Percentiles rank a stretch among this genome's conserved stretches.
These are phyloP conservation scores for Hirtodrosophila duncani DNA, from an alignment of 2,888 invertebrate genomes.

Conservation along the genomic window DNA sequence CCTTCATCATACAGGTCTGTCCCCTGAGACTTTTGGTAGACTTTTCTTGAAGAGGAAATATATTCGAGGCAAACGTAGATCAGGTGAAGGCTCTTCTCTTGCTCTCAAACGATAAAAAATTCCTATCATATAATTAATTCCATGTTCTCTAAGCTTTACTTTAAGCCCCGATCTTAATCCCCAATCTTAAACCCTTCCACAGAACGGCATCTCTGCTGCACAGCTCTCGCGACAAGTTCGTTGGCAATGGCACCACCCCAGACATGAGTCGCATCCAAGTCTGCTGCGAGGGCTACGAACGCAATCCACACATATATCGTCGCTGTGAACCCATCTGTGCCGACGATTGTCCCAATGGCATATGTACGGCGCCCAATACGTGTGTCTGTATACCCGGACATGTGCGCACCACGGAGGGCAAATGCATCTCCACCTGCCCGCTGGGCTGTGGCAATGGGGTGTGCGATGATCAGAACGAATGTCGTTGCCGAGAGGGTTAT, in stretches of 20 bases:
- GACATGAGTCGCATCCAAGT: slow-evolving; percentile 83
- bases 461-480: slow-evolving; percentile 71
- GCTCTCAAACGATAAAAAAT: no score
- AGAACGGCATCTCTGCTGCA: slow-evolving; percentile 74
- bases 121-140: no score
- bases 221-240: slow-evolving; percentile 49
- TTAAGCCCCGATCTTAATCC: no score
- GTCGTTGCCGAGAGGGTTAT: slow-evolving; percentile 74
- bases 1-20: no score
- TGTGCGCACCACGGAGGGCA: slow-evolving; percentile 63
- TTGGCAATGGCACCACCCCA: slow-evolving; percentile 79
- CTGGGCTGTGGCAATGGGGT: slow-evolving; percentile 82
- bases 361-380: slow-evolving; percentile 79
- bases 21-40: no score
- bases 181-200: background rate
- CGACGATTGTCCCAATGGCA: slow-evolving; percentile 79
- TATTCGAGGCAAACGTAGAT: no score
- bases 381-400: slow-evolving; percentile 79
- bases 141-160: no score
- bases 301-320: slow-evolving; percentile 77
- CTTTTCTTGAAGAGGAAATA: no score
- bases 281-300: slow-evolving; percentile 86
- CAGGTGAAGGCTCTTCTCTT: no score
- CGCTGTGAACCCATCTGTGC: slow-evolving; percentile 78
- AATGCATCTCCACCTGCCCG: slow-evolving; percentile 84